Percentiles rank a stretch among this genome's conserved stretches.
Evolutionary conservation across 2,113 vertebrate genomes (phyloP).

Genomic region (Hiodon alosoides): DNA sequence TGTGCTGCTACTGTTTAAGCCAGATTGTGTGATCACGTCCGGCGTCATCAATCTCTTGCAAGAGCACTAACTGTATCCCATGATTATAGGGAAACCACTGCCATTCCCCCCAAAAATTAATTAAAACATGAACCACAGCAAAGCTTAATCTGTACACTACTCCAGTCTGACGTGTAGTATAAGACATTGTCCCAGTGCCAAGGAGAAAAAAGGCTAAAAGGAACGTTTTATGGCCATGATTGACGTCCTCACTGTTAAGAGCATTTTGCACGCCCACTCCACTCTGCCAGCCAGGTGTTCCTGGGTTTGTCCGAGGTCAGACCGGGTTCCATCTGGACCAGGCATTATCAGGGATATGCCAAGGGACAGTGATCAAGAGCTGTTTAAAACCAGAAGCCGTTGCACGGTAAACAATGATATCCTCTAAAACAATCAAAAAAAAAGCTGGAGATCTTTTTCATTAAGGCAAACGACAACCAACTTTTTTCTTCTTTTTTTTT

Average conservation of each 20-base stretch:
- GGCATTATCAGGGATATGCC: neutral
- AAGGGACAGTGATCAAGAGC: neutral
- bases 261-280: slow-evolving; percentile 51
- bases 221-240: slow-evolving; percentile 60
- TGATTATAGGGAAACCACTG: neutral
- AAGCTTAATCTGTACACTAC: slow-evolving; percentile 67
- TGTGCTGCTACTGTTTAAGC: slow-evolving; percentile 5
- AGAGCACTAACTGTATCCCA: neutral
- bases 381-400: neutral
- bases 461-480: neutral
- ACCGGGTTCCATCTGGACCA: slow-evolving; percentile 49
- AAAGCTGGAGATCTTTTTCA: slow-evolving; percentile 5
- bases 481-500: slow-evolving; percentile 16
- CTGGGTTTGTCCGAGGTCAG: slow-evolving; percentile 65
- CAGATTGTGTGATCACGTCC: neutral
- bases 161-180: slow-evolving; percentile 62
- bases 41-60: neutral
- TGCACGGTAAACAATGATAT: slow-evolving; percentile 5
- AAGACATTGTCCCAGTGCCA: slow-evolving; percentile 54
- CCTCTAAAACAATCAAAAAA: neutral
- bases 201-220: slow-evolving; percentile 50
- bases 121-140: slow-evolving; percentile 31
- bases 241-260: slow-evolving; percentile 58
- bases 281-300: slow-evolving; percentile 56
- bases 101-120: neutral